Percentiles rank a stretch among this genome's conserved stretches.
Conservation (phyloP, 2,888 invertebrate genomes). For the Liopterus haemorrhoidalis region DNA sequence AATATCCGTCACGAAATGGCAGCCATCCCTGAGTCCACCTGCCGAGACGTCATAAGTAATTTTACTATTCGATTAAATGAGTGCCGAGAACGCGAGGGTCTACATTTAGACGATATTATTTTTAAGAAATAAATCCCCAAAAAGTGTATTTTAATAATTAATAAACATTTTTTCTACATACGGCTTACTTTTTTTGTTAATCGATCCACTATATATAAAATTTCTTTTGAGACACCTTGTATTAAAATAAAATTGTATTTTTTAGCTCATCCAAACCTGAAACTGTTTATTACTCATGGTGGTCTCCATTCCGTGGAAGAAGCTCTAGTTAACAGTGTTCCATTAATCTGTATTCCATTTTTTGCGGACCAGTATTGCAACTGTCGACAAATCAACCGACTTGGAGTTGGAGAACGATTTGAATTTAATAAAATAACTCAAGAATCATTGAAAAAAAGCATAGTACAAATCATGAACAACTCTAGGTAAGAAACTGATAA, state of each 20-base stretch:
- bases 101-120: too few relatives aligned
- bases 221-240: too few relatives aligned
- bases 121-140: too few relatives aligned
- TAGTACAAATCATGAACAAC: slow-evolving; percentile 18
- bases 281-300: slow-evolving; percentile 25
- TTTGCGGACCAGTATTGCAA: slow-evolving; percentile 25
- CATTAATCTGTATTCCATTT: slow-evolving; percentile 25
- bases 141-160: too few relatives aligned
- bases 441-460: slow-evolving; percentile 9
- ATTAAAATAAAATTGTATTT: slow-evolving; percentile 22
- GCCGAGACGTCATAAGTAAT: too few relatives aligned
- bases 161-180: too few relatives aligned
- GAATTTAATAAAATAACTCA: slow-evolving; percentile 14
- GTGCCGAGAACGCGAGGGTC: too few relatives aligned
- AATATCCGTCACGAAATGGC: too few relatives aligned
- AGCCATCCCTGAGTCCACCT: too few relatives aligned
- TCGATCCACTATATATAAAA: too few relatives aligned
- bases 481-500: slow-evolving; percentile 16
- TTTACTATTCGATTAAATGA: too few relatives aligned
- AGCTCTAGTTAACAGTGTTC: slow-evolving; percentile 22
- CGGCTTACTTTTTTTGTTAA: too few relatives aligned
- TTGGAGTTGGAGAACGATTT: slow-evolving; percentile 25
- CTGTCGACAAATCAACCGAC: slow-evolving; percentile 16
- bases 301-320: slow-evolving; percentile 24
- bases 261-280: slow-evolving; percentile 30